Base-by-base conservation (phyloP, 2,797 vertebrate genomes). In the Coreius guichenoti region DNA sequence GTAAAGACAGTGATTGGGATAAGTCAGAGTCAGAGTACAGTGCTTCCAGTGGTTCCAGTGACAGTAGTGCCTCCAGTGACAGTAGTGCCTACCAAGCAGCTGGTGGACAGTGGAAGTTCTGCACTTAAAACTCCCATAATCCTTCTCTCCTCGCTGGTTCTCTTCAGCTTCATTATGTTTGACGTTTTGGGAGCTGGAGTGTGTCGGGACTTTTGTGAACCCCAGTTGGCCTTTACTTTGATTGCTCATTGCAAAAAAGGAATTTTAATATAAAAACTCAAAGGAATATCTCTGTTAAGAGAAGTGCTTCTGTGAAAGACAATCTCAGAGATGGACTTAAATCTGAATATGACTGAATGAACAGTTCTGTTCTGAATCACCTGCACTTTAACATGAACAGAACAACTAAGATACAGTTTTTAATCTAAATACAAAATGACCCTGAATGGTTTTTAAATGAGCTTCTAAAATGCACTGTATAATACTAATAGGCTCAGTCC, bases 1-100 rank as follows among this genome's bases (percentile, higher is more conserved):
- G 84, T 85, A 63, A 95, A 90, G 90, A 85, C 90, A 85, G 84
- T 91, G 88, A 90, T 90, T 79, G 89, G 80, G 63, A 89, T 77
- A 16, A 86, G 87, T 73, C 82, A 87, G n/a, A 89, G 58, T 69
- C 90, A 80, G 80, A 87, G 84, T 23, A 84, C 65, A n/a, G 51
- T n/a, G 39, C 51, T 56, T 14, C 77, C 49, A 83, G 77, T 23
- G 8, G 70, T 33, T 69, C 23, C 85, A 56, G 80, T 49, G 7
- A 67, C 21, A 58, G 33, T 49, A 45, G 26, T 49, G 51, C 39
- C 56, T 80, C 56, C 56, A 17, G 78, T 54, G 9, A 65, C 23
- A 63, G 39, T 54, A 43, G 26, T 80, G 31, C 43, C 70, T 77
- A 74, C 8, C 78, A 83, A 85, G 68, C 67, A 82, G 61, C 43